These are phyloP conservation scores for Acinonyx jubatus DNA, from an alignment of 2,113 vertebrate genomes.

Conservation along the genomic window DNA sequence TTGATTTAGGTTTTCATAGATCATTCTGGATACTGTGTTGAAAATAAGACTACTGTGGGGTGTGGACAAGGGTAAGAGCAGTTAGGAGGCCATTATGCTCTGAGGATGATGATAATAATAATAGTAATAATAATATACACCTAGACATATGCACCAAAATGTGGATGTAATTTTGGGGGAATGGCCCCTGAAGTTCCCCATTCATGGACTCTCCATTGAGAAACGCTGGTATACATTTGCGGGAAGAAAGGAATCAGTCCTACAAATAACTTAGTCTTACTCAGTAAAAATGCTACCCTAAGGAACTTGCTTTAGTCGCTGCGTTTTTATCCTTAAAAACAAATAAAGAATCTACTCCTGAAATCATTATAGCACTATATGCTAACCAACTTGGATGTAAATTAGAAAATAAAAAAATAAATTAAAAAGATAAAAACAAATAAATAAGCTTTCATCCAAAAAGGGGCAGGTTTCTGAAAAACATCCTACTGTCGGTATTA, in stretches of 20 bases:
- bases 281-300: neutral
- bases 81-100: neutral
- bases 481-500: neutral
- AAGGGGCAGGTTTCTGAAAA: slow-evolving; percentile 12
- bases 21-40: neutral
- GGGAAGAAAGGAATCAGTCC: neutral
- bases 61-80: neutral
- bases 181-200: neutral
- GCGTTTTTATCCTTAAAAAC: neutral
- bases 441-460: neutral
- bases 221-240: neutral
- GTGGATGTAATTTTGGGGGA: neutral
- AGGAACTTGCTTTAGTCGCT: neutral
- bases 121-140: neutral
- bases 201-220: neutral
- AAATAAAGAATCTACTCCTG: neutral
- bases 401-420: too few relatives aligned
- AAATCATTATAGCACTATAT: too few relatives aligned
- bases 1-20: neutral
- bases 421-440: neutral
- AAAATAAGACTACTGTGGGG: neutral
- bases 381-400: too few relatives aligned
- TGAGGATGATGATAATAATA: neutral
- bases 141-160: neutral
- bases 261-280: neutral